Conservation (phyloP, 2,888 invertebrate genomes). For the Tenodera sinensis region DNA sequence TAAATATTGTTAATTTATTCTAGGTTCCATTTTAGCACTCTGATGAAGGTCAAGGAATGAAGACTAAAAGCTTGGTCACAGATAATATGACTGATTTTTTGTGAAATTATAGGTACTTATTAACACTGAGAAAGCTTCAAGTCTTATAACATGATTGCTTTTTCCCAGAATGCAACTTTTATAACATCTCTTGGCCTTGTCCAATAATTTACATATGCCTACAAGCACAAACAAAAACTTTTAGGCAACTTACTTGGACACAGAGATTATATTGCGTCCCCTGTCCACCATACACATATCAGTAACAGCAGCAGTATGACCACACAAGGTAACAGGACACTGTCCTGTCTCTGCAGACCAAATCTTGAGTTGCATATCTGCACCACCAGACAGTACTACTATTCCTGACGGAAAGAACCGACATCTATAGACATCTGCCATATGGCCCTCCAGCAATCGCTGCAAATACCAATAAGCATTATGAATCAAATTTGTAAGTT, state of each 20-base stretch:
- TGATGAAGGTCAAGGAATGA: too few relatives aligned
- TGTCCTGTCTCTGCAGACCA: constrained; percentile 67
- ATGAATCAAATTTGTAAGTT: not conserved
- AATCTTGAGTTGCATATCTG: constrained; percentile 64
- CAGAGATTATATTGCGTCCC: constrained; percentile 66
- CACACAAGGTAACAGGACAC: constrained; percentile 62
- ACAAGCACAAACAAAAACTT: too few relatives aligned
- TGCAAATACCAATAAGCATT: constrained; percentile 31
- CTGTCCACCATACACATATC: constrained; percentile 62
- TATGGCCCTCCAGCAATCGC: constrained; percentile 58
- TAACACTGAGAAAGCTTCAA: too few relatives aligned
- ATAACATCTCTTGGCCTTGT: too few relatives aligned
- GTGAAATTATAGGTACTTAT: too few relatives aligned
- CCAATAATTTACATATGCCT: too few relatives aligned
- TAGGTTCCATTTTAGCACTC: too few relatives aligned
- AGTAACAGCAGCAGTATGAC: constrained; percentile 61
- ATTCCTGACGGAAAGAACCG: constrained; percentile 68
- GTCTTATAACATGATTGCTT: too few relatives aligned
- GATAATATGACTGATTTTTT: too few relatives aligned
- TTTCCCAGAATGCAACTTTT: too few relatives aligned
- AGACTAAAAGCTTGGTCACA: too few relatives aligned
- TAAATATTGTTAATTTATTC: too few relatives aligned
- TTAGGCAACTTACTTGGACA: constrained; percentile 53
- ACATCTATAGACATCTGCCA: constrained; percentile 63
- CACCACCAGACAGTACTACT: constrained; percentile 63